Base-by-base conservation (phyloP, 2,888 invertebrate genomes). In the Hedya salicella region DNA sequence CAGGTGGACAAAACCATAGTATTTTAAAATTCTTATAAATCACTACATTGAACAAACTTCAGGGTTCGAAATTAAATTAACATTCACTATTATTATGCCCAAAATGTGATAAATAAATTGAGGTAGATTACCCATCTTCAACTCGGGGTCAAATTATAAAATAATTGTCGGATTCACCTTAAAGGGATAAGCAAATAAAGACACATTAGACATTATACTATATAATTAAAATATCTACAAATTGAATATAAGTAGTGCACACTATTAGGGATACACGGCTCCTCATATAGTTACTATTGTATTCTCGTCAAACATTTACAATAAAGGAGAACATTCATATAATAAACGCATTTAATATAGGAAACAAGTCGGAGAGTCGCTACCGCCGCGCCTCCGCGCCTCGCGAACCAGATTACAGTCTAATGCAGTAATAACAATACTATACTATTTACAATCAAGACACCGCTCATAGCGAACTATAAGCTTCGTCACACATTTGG, bases 221-320 rank as follows among this genome's bases (percentile, higher is more conserved):
- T 91, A 88, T 88, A 91, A 91, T 91, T 91, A 91, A 91, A 88
- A 89, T 92, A 92, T 91, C 92, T 92, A 91, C 92, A 92, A 90
- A 89, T 91, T 85, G 89, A 88, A 89, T 86, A 85, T 85, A 88
- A 86, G 83, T 82, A 89, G 89, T 90, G 89, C 90, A 86, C 85
- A 85, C 89, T 88, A 89, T 86, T 76, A 73, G 83, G 87, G 84
- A 85, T 83, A 83, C 84, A 78, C 77, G 78, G 78, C 80, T 83
- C 83, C 86, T 76, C 79, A 81, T 78, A 82, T 75, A 79, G 76
- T 78, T 77, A 79, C 82, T 83, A 82, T 85, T 80, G 85, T 80
- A 81, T 79, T 82, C 77, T 79, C 75, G 76, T 78, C 85, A 88
- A 91, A 90, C 89, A 91, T 91, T 91, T 91, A 91, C 90, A 91